These are phyloP conservation scores for Paratilapia polleni DNA, from an alignment of 2,113 vertebrate genomes.

Conservation along the genomic window DNA sequence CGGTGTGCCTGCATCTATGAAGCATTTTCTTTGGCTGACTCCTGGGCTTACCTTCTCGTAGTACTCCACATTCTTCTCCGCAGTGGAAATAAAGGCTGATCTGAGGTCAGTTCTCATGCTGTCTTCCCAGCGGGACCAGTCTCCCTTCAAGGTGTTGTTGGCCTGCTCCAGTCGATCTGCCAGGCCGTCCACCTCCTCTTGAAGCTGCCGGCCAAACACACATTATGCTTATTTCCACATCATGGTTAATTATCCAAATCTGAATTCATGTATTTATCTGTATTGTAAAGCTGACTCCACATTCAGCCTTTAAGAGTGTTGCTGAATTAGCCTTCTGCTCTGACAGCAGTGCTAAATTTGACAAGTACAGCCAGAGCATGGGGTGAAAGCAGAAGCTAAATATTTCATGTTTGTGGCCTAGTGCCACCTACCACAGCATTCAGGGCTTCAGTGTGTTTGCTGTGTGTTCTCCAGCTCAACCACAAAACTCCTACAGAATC, in stretches of 20 bases:
- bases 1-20: neutral
- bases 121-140: constrained; percentile 91
- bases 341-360: neutral
- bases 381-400: no score
- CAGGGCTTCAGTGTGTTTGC: no score
- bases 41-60: constrained; percentile 89
- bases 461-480: no score
- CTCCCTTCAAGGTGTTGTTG: constrained; percentile 88
- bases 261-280: neutral
- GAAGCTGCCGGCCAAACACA: constrained; percentile 79
- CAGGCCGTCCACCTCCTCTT: constrained; percentile 88
- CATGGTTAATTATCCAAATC: neutral
- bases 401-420: no score
- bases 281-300: neutral
- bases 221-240: neutral
- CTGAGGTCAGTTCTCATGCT: constrained; percentile 88
- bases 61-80: constrained; percentile 87
- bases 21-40: neutral
- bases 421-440: neutral
- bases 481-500: no score
- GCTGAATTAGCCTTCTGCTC: neutral
- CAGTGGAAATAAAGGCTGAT: constrained; percentile 82
- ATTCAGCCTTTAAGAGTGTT: neutral
- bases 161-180: constrained; percentile 90
- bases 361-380: no score